Conservation (phyloP, 2,888 invertebrate genomes). For the Drosophila austrosaltans region DNA sequence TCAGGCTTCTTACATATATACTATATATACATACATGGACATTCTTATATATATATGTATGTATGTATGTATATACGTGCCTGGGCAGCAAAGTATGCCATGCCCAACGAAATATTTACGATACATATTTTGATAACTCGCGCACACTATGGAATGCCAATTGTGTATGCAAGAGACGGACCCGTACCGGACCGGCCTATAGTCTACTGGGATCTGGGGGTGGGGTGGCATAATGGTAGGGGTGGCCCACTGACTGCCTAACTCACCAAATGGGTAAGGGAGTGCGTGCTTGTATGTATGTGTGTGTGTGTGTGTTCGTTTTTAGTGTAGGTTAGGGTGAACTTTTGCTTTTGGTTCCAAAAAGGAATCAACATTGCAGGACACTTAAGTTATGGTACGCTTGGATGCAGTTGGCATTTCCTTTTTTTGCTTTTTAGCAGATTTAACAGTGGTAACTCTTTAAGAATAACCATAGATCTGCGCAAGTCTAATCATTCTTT, state of each 20-base stretch:
- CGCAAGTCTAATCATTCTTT: too few species aligned
- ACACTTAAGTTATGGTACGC: slow-evolving; percentile 18
- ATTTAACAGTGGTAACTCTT: slow-evolving; percentile 2
- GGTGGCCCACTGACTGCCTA: background rate
- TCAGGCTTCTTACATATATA: slow-evolving; percentile 16
- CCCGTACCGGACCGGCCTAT: background rate
- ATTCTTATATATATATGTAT: slow-evolving; percentile 12
- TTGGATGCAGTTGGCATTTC: slow-evolving; percentile 7
- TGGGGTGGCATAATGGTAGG: background rate
- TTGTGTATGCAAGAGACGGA: slow-evolving; percentile 38
- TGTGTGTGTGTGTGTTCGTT: slow-evolving; percentile 13
- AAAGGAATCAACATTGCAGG: slow-evolving; percentile 14
- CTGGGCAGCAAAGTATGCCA: slow-evolving; percentile 36
- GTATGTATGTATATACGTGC: slow-evolving; percentile 29
- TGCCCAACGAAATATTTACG: slow-evolving; percentile 50
- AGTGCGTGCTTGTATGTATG: slow-evolving; percentile 2
- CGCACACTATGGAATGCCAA: slow-evolving; percentile 52
- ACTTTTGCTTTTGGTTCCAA: slow-evolving; percentile 7
- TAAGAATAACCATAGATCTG: background rate
- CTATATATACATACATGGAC: background rate
- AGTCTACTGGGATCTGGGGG: background rate
- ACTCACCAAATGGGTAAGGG: slow-evolving; percentile 7
- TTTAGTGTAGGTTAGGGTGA: slow-evolving; percentile 52
- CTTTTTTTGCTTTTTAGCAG: background rate
- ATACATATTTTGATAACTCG: slow-evolving; percentile 54